These are phyloP conservation scores for Anarrhichthys ocellatus DNA, from an alignment of 2,113 vertebrate genomes.

Conservation along the genomic window DNA sequence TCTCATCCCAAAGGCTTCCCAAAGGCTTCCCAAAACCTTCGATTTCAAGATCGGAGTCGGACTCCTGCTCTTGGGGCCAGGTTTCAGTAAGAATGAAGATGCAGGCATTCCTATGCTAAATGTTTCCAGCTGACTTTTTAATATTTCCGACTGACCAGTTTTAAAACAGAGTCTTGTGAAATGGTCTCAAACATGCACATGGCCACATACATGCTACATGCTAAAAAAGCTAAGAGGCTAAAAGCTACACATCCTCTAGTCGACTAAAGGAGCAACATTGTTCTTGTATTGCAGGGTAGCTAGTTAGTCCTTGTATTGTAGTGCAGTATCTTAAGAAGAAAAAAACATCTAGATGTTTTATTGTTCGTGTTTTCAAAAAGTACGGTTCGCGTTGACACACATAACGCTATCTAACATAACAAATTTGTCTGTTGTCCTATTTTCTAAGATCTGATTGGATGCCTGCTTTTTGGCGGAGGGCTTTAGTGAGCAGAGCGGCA, in stretches of 20 bases:
- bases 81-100: background rate
- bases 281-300: background rate
- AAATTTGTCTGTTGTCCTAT: background rate
- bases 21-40: background rate
- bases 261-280: background rate
- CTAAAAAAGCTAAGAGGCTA: background rate
- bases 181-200: background rate
- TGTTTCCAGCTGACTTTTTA: background rate
- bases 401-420: background rate
- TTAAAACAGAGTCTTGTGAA: background rate
- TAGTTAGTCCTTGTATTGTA: background rate
- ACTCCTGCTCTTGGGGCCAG: background rate
- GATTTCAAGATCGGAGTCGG: background rate
- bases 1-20: background rate
- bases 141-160: background rate
- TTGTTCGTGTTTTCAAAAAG: no score
- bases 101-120: background rate
- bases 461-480: background rate
- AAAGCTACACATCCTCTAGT: background rate
- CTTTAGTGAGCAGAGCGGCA: background rate
- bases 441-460: background rate
- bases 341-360: background rate
- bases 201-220: background rate
- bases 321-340: background rate
- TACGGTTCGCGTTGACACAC: background rate